A percentile compares a stretch with the other conserved stretches of the same genome.
Conservation (phyloP, 2,113 vertebrate genomes). For the Excalfactoria chinensis region DNA sequence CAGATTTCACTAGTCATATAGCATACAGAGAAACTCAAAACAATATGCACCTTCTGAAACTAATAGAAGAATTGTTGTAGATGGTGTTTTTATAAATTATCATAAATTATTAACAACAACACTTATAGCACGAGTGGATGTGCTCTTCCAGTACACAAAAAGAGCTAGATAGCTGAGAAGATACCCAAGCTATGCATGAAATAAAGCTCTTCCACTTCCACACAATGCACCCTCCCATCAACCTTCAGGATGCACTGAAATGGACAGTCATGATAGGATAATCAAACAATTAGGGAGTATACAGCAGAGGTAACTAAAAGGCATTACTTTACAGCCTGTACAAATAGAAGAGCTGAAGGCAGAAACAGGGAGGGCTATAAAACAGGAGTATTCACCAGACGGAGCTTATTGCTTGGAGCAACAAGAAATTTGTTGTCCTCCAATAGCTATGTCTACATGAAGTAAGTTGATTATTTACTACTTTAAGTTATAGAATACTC, state of each 20-base stretch:
- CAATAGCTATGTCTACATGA: background rate
- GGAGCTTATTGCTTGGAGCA: background rate
- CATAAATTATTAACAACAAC: background rate
- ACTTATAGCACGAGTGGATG: background rate
- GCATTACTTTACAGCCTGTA: background rate
- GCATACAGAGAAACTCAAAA: background rate
- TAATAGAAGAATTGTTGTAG: background rate
- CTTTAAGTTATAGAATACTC: background rate
- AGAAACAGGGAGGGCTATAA: background rate
- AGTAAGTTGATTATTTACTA: background rate
- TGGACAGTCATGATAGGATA: background rate
- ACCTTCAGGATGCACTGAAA: background rate
- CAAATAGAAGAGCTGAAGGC: background rate
- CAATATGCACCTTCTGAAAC: background rate
- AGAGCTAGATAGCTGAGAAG: background rate
- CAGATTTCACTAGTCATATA: background rate
- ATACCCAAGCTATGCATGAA: background rate
- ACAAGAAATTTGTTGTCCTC: background rate
- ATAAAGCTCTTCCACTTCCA: background rate
- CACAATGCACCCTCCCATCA: too few species aligned
- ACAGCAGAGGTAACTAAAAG: background rate
- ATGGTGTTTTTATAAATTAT: background rate
- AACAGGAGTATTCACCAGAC: background rate
- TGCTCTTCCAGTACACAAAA: background rate
- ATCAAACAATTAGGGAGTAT: background rate